Percentiles rank a stretch among this genome's conserved stretches.
These are phyloP conservation scores for Scaptomyza parva DNA, from an alignment of 2,888 invertebrate genomes.

Conservation along the genomic window DNA sequence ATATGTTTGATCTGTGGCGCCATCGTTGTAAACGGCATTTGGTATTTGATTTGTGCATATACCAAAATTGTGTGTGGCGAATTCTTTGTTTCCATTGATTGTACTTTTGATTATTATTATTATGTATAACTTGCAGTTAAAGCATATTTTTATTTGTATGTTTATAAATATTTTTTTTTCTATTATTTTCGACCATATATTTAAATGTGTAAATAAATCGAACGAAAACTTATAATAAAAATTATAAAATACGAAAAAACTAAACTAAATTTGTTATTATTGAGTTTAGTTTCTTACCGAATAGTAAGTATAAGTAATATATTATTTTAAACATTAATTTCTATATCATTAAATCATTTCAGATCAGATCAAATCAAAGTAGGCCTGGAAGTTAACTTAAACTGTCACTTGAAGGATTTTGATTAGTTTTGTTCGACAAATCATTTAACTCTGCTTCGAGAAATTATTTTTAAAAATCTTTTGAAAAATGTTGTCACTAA, in stretches of 20 bases:
- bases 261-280: neutral
- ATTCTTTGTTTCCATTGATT: slow-evolving; percentile 26
- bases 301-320: neutral
- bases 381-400: slow-evolving; percentile 13
- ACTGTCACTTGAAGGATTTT: neutral
- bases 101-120: slow-evolving; percentile 44
- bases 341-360: neutral
- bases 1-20: slow-evolving; percentile 26
- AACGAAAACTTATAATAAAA: slow-evolving; percentile 51
- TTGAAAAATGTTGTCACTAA: slow-evolving; percentile 50
- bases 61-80: slow-evolving; percentile 43
- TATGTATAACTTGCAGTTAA: slow-evolving; percentile 26
- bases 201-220: slow-evolving; percentile 58
- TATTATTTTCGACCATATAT: slow-evolving; percentile 37
- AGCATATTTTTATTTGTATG: slow-evolving; percentile 35
- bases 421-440: slow-evolving; percentile 5
- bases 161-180: slow-evolving; percentile 29
- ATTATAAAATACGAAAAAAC: slow-evolving; percentile 13
- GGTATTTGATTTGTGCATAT: slow-evolving; percentile 38
- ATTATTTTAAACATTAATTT: neutral
- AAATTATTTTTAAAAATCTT: slow-evolving; percentile 18
- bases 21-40: slow-evolving; percentile 45
- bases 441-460: slow-evolving; percentile 32
- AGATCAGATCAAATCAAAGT: slow-evolving; percentile 21
- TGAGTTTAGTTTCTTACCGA: neutral